Evolutionary conservation across 1,140 invertebrate species (phyloP).

Genomic region (Bombus huntii): DNA sequence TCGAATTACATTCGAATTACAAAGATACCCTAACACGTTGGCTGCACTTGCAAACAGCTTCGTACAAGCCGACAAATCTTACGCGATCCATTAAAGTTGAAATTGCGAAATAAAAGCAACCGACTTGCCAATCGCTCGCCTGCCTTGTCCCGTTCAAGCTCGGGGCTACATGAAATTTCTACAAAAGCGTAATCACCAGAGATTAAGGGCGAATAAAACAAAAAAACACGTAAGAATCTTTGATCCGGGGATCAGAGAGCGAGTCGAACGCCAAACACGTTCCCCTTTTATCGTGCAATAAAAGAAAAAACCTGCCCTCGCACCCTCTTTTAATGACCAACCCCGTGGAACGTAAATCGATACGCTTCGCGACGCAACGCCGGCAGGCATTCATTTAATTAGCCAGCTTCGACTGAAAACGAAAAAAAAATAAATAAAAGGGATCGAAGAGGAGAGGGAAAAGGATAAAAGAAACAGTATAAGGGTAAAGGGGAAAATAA

Average conservation of each 20-base stretch:
- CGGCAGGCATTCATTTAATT: neutral
- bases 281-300: slow-evolving; percentile 8
- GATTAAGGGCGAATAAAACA: too few species aligned
- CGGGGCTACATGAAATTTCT: neutral
- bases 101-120: neutral
- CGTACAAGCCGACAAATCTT: neutral
- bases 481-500: neutral
- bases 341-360: slow-evolving; percentile 24
- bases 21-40: neutral
- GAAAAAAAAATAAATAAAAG: too few species aligned
- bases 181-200: neutral
- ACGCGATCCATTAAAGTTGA: neutral
- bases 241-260: neutral
- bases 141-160: too few species aligned
- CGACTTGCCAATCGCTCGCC: neutral
- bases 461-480: neutral
- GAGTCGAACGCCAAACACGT: neutral
- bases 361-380: neutral
- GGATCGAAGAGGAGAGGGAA: too few species aligned
- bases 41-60: neutral
- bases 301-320: neutral
- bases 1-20: neutral
- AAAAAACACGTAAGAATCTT: too few species aligned
- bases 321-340: neutral
- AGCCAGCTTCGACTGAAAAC: neutral